Conservation (phyloP, 2,888 invertebrate genomes). For the Drosophila cognata region DNA sequence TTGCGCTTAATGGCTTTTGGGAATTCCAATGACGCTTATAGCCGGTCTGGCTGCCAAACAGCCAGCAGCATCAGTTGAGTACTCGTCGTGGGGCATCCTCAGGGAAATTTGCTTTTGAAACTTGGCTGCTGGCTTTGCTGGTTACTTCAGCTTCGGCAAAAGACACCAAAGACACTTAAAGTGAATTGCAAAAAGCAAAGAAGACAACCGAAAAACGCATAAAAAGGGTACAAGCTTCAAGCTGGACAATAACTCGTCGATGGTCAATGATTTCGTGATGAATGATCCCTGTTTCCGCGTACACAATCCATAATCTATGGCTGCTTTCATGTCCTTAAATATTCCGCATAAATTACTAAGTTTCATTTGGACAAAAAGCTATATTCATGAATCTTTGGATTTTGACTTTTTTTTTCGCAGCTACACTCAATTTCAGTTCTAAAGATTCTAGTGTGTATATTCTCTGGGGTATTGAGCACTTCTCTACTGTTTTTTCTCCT, state of each 20-base stretch:
- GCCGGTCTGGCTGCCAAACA: conserved; percentile 53
- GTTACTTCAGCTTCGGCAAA: conserved; percentile 25
- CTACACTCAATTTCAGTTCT: neutral
- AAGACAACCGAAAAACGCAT: neutral
- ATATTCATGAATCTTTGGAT: neutral
- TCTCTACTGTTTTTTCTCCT: neutral
- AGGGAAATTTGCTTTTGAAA: conserved; percentile 76
- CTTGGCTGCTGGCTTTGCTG: conserved; percentile 48
- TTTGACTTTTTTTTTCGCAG: neutral
- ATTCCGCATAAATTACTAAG: neutral
- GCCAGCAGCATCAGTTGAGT: conserved; percentile 27
- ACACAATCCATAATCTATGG: conserved; percentile 23
- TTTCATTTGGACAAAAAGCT: neutral
- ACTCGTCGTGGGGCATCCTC: conserved; percentile 57
- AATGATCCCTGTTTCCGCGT: conserved; percentile 34
- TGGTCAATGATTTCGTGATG: conserved; percentile 63
- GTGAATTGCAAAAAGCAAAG: conserved; percentile 31
- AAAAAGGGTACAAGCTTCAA: conserved; percentile 27
- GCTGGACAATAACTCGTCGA: conserved; percentile 64
- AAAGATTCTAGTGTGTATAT: neutral
- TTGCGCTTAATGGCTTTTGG: conserved; percentile 79
- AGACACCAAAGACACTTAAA: conserved; percentile 61
- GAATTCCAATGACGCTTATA: conserved; percentile 79
- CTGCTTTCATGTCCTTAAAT: neutral
- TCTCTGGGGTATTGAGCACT: neutral